Evolutionary conservation across 2,797 vertebrate genomes (phyloP).

Genomic region (Numenius phaeopus): DNA sequence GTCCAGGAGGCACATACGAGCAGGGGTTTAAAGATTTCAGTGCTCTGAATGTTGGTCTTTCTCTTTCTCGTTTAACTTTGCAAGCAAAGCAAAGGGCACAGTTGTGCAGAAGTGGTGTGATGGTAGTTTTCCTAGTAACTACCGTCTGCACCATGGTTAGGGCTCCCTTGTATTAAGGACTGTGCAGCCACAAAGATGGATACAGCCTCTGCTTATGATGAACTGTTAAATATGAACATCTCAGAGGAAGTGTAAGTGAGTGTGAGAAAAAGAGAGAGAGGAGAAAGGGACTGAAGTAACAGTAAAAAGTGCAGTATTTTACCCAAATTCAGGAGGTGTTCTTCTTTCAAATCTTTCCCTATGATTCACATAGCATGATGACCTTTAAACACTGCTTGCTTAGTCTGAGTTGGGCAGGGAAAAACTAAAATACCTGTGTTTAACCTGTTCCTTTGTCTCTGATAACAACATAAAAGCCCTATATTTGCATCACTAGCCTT

Average conservation of each 20-base stretch:
- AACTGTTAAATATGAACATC: neutral
- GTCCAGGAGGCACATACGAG: fast-evolving
- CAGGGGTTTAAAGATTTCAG: neutral
- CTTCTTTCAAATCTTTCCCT: neutral
- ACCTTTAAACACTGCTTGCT: neutral
- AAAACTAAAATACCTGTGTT: neutral
- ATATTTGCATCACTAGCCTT: neutral
- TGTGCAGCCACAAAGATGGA: neutral
- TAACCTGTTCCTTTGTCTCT: neutral
- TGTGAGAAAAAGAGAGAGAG: neutral
- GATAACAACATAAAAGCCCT: neutral
- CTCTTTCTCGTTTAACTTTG: neutral
- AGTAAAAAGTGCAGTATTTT: neutral
- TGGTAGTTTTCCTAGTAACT: neutral
- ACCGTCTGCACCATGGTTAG: neutral
- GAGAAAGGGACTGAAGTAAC: neutral
- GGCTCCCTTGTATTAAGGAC: neutral
- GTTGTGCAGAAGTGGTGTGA: neutral
- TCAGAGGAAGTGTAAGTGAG: neutral
- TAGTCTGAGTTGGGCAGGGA: neutral
- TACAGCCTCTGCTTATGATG: neutral
- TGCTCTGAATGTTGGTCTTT: neutral
- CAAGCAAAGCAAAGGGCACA: neutral
- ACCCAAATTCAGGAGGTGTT: neutral
- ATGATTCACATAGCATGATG: neutral